A percentile compares a stretch with the other conserved stretches of the same genome.
Conservation (phyloP, 1,140 invertebrate species). For the Ceratina australensis region DNA sequence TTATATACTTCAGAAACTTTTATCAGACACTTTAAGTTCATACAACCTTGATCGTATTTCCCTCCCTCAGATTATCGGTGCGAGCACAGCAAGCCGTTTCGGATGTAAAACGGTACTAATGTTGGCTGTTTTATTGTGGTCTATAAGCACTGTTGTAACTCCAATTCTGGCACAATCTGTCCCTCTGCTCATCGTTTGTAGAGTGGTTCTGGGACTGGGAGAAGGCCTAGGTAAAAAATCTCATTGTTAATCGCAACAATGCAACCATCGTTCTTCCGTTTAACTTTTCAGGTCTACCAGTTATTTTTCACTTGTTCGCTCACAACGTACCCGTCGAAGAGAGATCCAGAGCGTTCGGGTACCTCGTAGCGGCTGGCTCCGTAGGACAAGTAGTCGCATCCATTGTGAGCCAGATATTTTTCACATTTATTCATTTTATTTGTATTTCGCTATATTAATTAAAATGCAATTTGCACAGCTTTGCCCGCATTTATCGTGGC, state of each 20-base stretch:
- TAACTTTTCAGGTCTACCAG: conserved; percentile 84
- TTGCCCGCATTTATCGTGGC: conserved; percentile 85
- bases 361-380: conserved; percentile 87
- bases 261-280: no score
- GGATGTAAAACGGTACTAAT: conserved; percentile 87
- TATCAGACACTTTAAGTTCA: no score
- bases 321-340: conserved; percentile 88
- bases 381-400: conserved; percentile 89
- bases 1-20: no score
- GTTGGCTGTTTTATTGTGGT: conserved; percentile 88
- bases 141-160: conserved; percentile 86
- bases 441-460: no score
- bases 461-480: no score
- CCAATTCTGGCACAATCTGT: conserved; percentile 85
- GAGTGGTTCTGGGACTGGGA: conserved; percentile 86
- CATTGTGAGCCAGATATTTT: no score
- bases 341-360: conserved; percentile 88
- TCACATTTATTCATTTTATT: no score
- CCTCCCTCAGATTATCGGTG: conserved; percentile 83
- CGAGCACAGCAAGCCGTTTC: conserved; percentile 85
- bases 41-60: conserved; percentile 30
- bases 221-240: conserved; percentile 86
- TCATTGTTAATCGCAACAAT: background rate
- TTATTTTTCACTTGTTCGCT: conserved; percentile 90
- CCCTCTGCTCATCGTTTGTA: conserved; percentile 82